phyloP scores from a whole-genome alignment of 2,888 invertebrate species.

The Sesia bembeciformis region DNA sequence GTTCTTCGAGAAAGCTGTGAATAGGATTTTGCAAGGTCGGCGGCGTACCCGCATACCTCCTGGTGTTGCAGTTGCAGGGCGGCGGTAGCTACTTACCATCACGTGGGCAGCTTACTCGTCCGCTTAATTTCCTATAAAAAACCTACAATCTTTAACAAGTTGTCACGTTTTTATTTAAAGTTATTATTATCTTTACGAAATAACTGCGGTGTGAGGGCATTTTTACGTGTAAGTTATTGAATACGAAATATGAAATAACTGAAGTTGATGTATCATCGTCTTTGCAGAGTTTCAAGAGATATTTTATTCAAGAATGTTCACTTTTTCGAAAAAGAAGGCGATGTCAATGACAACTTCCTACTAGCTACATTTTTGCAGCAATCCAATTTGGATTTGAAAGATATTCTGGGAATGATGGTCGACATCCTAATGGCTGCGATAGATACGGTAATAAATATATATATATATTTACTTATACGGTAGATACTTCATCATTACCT shows the following conservation, averaged over 20 bases:
- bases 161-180: too few relatives aligned
- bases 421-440: constrained; percentile 90
- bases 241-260: neutral
- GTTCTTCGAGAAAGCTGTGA: too few relatives aligned
- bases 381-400: constrained; percentile 81
- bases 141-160: too few relatives aligned
- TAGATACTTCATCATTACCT: neutral
- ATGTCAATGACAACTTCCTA: constrained; percentile 59
- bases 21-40: too few relatives aligned
- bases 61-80: too few relatives aligned
- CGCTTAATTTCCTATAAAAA: too few relatives aligned
- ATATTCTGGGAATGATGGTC: constrained; percentile 87
- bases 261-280: neutral
- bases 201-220: too few relatives aligned
- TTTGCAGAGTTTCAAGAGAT: constrained; percentile 76
- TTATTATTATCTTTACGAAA: too few relatives aligned
- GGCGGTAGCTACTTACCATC: too few relatives aligned
- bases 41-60: too few relatives aligned
- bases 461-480: neutral
- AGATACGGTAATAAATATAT: constrained; percentile 80
- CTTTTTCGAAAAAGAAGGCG: constrained; percentile 47
- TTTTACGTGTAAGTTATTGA: neutral
- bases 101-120: too few relatives aligned
- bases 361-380: constrained; percentile 81
- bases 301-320: constrained; percentile 75